Percentiles rank a stretch among this genome's conserved stretches.
Conservation (phyloP, 2,888 invertebrate genomes). For the Scaptomyza caliginosa region DNA sequence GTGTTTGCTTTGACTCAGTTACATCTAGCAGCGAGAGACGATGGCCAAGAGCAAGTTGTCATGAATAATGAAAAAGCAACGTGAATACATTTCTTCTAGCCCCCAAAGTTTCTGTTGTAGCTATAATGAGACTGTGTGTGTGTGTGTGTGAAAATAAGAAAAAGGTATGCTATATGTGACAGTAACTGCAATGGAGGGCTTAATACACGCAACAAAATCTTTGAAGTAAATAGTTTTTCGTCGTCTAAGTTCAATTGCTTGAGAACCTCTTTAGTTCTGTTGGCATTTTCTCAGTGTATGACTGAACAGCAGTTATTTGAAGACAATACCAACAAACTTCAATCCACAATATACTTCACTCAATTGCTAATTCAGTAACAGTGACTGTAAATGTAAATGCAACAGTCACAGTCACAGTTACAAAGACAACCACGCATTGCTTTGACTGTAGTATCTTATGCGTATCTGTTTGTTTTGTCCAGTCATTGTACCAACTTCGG, state of each 20-base stretch:
- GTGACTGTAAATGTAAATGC: slow-evolving; percentile 26
- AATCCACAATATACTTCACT: slow-evolving; percentile 15
- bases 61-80: slow-evolving; percentile 78
- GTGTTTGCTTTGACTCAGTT: slow-evolving; percentile 70
- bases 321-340: slow-evolving; percentile 3
- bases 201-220: slow-evolving; percentile 35
- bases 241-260: no score
- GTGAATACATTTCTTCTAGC: slow-evolving; percentile 70
- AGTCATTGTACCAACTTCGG: slow-evolving; percentile 42
- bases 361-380: slow-evolving; percentile 62
- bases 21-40: slow-evolving; percentile 41
- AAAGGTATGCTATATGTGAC: slow-evolving; percentile 2
- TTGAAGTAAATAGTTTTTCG: slow-evolving; percentile 1
- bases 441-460: slow-evolving; percentile 9
- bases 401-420: slow-evolving; percentile 26
- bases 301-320: slow-evolving; percentile 19
- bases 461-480: slow-evolving; percentile 32
- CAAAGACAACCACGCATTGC: slow-evolving; percentile 7
- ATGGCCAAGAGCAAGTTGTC: slow-evolving; percentile 72
- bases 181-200: background rate
- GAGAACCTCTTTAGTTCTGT: no score
- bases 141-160: slow-evolving; percentile 1
- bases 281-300: slow-evolving; percentile 40
- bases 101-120: slow-evolving; percentile 21
- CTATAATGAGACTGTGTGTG: slow-evolving; percentile 5